phyloP scores from a whole-genome alignment of 2,113 vertebrate species.

The Rissa tridactyla region DNA sequence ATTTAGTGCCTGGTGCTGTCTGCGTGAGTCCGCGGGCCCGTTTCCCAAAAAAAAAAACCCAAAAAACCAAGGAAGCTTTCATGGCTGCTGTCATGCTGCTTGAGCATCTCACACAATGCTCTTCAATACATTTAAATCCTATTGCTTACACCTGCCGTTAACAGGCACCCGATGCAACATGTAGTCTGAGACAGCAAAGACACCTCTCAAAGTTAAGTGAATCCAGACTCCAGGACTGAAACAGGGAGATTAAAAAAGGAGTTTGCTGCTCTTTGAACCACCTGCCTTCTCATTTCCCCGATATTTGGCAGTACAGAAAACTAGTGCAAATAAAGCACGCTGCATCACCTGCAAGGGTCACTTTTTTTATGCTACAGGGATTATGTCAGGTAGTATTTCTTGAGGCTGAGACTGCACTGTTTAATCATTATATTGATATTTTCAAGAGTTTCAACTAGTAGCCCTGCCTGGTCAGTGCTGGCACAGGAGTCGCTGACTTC shows the following conservation, averaged over 20 bases:
- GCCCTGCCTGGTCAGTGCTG: neutral
- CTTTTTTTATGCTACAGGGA: neutral
- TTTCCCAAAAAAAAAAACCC: neutral
- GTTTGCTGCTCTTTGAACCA: neutral
- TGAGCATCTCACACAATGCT: accelerated
- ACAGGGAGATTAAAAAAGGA: neutral
- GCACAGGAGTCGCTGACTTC: neutral
- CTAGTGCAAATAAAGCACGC: neutral
- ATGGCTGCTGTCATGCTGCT: accelerated
- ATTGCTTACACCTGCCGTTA: accelerated
- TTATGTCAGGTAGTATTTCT: neutral
- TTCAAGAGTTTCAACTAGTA: neutral
- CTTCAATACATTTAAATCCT: neutral
- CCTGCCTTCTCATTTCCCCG: neutral
- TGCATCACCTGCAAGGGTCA: accelerated
- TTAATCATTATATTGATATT: neutral
- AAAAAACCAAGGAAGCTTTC: neutral
- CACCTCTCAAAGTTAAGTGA: neutral
- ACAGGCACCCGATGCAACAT: neutral
- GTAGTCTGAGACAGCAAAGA: neutral
- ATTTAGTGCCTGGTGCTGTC: no score
- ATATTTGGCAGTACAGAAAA: accelerated
- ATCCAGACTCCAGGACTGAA: neutral
- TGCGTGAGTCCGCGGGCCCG: accelerated
- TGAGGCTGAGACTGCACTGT: neutral